Percentiles rank a stretch among this genome's conserved stretches.
Conservation (phyloP, 2,888 invertebrate genomes). For the Mimachlamys varia region DNA sequence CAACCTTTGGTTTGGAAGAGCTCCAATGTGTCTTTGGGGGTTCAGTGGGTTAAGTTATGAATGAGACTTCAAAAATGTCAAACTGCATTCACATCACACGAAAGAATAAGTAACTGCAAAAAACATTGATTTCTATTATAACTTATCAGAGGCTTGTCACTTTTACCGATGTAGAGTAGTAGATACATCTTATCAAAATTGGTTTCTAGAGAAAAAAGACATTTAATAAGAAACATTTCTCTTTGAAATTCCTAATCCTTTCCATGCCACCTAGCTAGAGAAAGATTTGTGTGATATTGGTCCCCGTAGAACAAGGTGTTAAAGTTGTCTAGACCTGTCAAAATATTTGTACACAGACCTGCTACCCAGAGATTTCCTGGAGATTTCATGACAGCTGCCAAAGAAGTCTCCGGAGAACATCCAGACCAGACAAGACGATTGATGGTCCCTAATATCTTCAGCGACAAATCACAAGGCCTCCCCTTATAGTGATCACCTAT, state of each 20-base stretch:
- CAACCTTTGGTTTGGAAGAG: too few relatives aligned
- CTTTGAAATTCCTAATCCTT: not conserved
- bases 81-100: too few relatives aligned
- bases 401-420: not conserved
- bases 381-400: not conserved
- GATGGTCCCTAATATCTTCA: not conserved
- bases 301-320: not conserved
- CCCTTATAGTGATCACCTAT: not conserved
- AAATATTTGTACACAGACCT: slow-evolving; percentile 11
- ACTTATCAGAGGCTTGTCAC: too few relatives aligned
- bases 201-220: too few relatives aligned
- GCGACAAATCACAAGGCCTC: not conserved
- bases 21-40: too few relatives aligned
- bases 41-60: too few relatives aligned
- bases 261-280: not conserved
- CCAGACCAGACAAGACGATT: not conserved
- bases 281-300: not conserved
- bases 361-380: not conserved
- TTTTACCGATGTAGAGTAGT: too few relatives aligned
- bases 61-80: too few relatives aligned
- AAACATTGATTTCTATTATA: too few relatives aligned
- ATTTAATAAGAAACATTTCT: not conserved
- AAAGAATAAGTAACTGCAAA: too few relatives aligned
- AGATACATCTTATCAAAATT: too few relatives aligned
- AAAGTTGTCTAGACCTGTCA: not conserved